Evolutionary conservation across 2,888 invertebrate species (phyloP), one percentile per base, ranked within the genome.

Genomic region (Abrostola tripartita): DNA sequence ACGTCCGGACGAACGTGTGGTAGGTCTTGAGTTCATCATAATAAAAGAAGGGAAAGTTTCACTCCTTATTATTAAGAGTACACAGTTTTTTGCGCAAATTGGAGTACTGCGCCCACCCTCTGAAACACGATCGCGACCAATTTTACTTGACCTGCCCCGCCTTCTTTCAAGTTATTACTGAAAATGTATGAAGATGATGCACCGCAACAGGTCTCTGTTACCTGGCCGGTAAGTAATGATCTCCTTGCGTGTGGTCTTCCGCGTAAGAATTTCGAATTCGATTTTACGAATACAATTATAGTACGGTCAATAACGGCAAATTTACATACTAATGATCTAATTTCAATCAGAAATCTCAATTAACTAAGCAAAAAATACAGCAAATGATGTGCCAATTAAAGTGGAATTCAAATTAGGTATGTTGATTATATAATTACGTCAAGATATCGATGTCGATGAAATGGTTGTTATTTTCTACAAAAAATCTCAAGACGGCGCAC

Each of bases 211-310:
- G 63, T 84, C 88, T 69, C 65, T 69, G 63, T 79, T 83, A 59
- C 73, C 68, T 87, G 88, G 88, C 35, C 81, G 61, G 40, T 51
- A 68, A 76, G 76, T 89, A 90, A 90, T 89, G 86, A 88, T 83
- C 78, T 81, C 76, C 78, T 85, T 78, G 88, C 87, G 90, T 91
- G 92, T 90, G 91, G 91, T 90, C 91, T 85, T 85, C 81, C 78
- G 74, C 83, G 81, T 82, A 85, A 72, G 68, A 84, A 83, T 82
- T 83, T 82, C 81, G 74, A 81, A 82, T 84, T 81, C 73, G 73
- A 85, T 87, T 84, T 87, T 81, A 77, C 76, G 78, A 78, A 84
- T 65, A 76, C 83, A 85, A 86, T 84, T 84, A 85, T 73, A 81
- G 67, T 78, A 75, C 68, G 71, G 74, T 68, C 80, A 82, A 83